Conservation (phyloP, 2,888 invertebrate genomes). For the Tetranychus truncatus region DNA sequence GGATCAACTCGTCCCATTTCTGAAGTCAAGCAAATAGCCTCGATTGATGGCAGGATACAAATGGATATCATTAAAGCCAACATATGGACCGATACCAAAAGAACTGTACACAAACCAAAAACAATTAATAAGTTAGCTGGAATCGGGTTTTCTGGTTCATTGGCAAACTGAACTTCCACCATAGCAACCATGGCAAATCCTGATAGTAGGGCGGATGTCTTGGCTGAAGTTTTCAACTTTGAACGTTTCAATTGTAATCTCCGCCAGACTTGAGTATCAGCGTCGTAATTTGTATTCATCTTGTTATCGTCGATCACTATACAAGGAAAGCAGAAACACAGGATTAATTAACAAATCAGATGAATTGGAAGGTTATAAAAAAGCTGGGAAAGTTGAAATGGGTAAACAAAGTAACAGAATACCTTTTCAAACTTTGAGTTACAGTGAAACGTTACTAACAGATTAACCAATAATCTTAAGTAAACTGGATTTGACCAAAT, state of each 20-base stretch:
- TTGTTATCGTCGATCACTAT: neutral
- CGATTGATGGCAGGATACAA: conserved; percentile 78
- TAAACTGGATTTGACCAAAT: too few species aligned
- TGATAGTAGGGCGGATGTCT: conserved; percentile 13
- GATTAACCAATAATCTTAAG: too few species aligned
- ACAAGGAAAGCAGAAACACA: too few species aligned
- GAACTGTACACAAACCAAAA: conserved; percentile 74
- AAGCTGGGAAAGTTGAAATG: too few species aligned
- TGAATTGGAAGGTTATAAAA: too few species aligned
- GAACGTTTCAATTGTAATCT: conserved; percentile 13
- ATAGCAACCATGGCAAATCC: conserved; percentile 17
- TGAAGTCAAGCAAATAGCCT: conserved; percentile 70
- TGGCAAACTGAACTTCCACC: conserved; percentile 40
- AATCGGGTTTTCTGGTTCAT: conserved; percentile 37
- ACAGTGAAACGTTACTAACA: too few species aligned
- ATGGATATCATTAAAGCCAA: conserved; percentile 91
- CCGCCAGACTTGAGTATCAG: conserved; percentile 1
- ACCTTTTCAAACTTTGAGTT: too few species aligned
- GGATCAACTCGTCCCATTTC: conserved; percentile 31
- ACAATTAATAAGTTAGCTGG: conserved; percentile 67
- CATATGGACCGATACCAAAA: conserved; percentile 78
- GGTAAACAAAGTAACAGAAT: too few species aligned
- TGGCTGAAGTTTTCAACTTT: conserved; percentile 12
- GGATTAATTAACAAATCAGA: too few species aligned
- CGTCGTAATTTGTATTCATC: neutral